Percentiles rank a stretch among this genome's conserved stretches.
These are phyloP conservation scores for Eufriesea mexicana DNA, from an alignment of 1,140 invertebrate species.

Conservation along the genomic window DNA sequence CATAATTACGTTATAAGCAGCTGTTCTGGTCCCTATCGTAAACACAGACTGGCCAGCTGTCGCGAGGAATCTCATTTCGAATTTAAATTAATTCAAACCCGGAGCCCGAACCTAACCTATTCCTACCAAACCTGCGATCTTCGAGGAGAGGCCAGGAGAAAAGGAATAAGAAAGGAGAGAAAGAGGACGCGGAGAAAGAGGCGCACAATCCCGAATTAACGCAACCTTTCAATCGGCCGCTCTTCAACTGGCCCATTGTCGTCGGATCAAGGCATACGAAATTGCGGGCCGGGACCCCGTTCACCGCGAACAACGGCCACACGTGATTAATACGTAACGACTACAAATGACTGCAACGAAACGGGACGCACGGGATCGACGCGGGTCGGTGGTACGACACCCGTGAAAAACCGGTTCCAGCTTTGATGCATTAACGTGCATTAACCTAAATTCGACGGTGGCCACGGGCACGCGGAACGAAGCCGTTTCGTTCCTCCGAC, in stretches of 20 bases:
- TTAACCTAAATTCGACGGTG: slow-evolving; percentile 62
- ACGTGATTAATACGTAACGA: slow-evolving; percentile 43
- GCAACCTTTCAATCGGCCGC: neutral
- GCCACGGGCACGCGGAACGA: slow-evolving; percentile 44
- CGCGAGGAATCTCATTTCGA: neutral
- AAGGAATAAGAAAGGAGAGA: neutral
- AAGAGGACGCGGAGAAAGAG: too few species aligned
- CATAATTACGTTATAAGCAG: too few species aligned
- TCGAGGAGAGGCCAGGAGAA: neutral
- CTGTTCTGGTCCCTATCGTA: too few species aligned
- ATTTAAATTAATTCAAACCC: neutral
- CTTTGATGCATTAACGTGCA: slow-evolving; percentile 65
- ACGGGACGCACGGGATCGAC: slow-evolving; percentile 31
- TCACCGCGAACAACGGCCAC: neutral
- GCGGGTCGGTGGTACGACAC: slow-evolving; percentile 31
- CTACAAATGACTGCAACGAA: slow-evolving; percentile 30
- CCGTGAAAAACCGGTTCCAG: slow-evolving; percentile 53
- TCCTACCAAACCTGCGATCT: too few species aligned
- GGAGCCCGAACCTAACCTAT: too few species aligned
- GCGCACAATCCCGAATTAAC: neutral
- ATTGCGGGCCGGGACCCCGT: neutral
- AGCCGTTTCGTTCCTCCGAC: slow-evolving; percentile 39
- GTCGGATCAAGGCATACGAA: neutral
- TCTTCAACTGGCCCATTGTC: neutral
- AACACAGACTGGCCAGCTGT: neutral